Conservation (phyloP, 2,113 vertebrate species). For the Erythrocercus mccallii region DNA sequence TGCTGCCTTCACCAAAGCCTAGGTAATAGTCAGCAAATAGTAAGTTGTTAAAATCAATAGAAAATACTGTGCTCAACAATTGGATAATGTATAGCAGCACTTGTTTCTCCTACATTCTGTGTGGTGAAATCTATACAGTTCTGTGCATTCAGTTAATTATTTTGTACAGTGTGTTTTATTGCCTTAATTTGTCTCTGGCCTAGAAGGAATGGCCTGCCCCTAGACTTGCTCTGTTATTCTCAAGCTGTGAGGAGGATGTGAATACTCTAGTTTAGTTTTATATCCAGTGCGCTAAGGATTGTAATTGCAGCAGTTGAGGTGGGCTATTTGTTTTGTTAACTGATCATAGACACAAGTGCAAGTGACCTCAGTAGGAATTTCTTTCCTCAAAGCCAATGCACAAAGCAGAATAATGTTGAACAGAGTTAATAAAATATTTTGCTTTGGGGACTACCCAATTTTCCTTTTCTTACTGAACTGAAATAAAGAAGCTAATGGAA, state of each 20-base stretch:
- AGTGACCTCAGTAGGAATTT: background rate
- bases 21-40: slow-evolving; percentile 40
- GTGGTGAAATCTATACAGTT: background rate
- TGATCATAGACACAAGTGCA: background rate
- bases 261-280: slow-evolving; percentile 48
- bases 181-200: slow-evolving; percentile 9
- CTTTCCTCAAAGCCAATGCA: background rate
- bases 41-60: slow-evolving; percentile 54
- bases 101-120: background rate
- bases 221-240: background rate
- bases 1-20: slow-evolving; percentile 32
- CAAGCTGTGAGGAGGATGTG: background rate
- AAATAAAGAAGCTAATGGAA: background rate
- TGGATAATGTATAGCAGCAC: background rate
- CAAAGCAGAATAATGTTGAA: background rate
- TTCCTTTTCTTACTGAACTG: background rate
- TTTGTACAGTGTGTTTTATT: slow-evolving; percentile 1
- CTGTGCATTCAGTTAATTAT: slow-evolving; percentile 2
- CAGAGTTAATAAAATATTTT: background rate
- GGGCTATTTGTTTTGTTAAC: background rate
- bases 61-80: slow-evolving; percentile 51
- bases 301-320: slow-evolving; percentile 22
- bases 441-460: background rate
- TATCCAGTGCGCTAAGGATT: background rate
- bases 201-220: slow-evolving; percentile 12